Evolutionary conservation across 2,888 invertebrate species (phyloP).

Genomic region (Papilio gigon): DNA sequence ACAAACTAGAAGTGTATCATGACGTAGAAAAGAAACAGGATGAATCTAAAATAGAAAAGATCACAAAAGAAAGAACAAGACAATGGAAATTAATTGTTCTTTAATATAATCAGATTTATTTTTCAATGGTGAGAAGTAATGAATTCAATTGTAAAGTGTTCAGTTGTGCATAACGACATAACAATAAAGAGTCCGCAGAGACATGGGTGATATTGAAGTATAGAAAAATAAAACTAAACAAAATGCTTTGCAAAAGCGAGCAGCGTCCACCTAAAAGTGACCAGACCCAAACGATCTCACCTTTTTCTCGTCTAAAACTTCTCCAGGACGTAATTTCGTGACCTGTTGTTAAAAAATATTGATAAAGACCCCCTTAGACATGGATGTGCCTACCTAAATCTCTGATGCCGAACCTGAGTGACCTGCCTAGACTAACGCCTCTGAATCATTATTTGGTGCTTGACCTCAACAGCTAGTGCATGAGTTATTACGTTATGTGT

Average conservation of each 20-base stretch:
- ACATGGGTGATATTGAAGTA: conserved; percentile 56
- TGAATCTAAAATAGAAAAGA: conserved; percentile 28
- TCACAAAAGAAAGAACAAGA: conserved; percentile 2
- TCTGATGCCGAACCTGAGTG: conserved; percentile 77
- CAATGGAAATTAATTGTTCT: conserved; percentile 9
- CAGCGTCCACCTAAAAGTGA: conserved; percentile 79
- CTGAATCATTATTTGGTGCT: conserved; percentile 69
- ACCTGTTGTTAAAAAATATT: conserved; percentile 84
- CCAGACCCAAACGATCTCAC: conserved; percentile 86
- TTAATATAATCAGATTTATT: conserved; percentile 40
- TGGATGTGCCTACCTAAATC: conserved; percentile 67
- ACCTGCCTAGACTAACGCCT: conserved; percentile 59
- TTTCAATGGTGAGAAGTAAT: conserved; percentile 29
- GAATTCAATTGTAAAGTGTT: conserved; percentile 39
- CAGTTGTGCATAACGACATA: conserved; percentile 41
- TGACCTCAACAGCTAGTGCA: conserved; percentile 71
- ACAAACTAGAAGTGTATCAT: conserved; percentile 44
- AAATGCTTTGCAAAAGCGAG: conserved; percentile 81
- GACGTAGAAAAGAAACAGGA: conserved; percentile 45
- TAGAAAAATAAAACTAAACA: conserved; percentile 61
- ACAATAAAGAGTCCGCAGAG: conserved; percentile 50
- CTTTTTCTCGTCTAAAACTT: conserved; percentile 96
- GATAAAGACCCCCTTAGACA: conserved; percentile 70
- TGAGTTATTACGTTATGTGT: conserved; percentile 73
- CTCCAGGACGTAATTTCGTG: conserved; percentile 96